A percentile compares a stretch with the other conserved stretches of the same genome.
Evolutionary conservation across 2,797 vertebrate species (phyloP).

Genomic region (Chloroceryle amazona): DNA sequence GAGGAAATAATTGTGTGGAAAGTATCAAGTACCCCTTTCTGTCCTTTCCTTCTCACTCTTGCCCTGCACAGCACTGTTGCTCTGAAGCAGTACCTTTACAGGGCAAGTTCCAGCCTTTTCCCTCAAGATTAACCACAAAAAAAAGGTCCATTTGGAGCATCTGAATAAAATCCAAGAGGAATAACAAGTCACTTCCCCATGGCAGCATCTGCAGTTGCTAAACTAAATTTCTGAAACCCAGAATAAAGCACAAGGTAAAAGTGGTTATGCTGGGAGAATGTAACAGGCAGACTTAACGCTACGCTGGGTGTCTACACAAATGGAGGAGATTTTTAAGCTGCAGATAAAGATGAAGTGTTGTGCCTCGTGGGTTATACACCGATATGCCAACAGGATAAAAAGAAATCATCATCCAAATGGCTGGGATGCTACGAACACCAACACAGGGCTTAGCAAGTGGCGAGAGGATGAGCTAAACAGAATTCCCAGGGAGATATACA

Average conservation of each 20-base stretch:
- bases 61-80: background rate
- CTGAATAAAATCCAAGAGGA: background rate
- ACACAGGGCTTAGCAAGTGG: background rate
- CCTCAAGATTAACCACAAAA: background rate
- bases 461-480: background rate
- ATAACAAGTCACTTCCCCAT: background rate
- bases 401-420: background rate
- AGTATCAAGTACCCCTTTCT: background rate
- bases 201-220: background rate
- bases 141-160: background rate
- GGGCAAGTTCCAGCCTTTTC: background rate
- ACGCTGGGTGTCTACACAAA: background rate
- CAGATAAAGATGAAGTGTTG: background rate
- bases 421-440: background rate
- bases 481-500: background rate
- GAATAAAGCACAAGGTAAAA: background rate
- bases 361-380: background rate
- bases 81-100: background rate
- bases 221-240: background rate
- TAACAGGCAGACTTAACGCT: background rate
- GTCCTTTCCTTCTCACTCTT: background rate
- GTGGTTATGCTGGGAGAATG: background rate
- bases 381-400: background rate
- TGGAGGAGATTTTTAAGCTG: background rate
- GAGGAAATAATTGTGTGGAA: background rate